Percentiles rank a stretch among this genome's conserved stretches.
phyloP scores from a whole-genome alignment of 2,888 invertebrate species.

The Noctua fimbriata region DNA sequence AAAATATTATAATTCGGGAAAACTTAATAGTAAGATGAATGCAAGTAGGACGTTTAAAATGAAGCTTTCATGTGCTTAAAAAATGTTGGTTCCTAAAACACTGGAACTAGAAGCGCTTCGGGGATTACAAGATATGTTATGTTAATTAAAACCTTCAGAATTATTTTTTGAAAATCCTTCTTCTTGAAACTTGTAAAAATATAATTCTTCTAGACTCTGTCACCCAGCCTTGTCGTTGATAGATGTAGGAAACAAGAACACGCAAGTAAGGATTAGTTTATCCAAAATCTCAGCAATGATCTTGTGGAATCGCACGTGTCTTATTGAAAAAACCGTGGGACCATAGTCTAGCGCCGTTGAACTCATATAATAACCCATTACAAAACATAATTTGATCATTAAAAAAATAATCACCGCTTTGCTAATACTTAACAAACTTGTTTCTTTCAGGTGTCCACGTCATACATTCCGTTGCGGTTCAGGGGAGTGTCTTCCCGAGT shows the following conservation, averaged over 20 bases:
- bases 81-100: background rate
- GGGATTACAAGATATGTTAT: too few species aligned
- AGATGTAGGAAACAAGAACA: background rate
- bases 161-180: too few species aligned
- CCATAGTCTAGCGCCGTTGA: slow-evolving; percentile 40
- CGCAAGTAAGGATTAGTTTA: background rate
- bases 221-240: too few species aligned
- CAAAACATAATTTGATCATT: slow-evolving; percentile 25
- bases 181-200: too few species aligned
- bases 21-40: background rate
- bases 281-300: slow-evolving; percentile 2
- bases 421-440: slow-evolving; percentile 22
- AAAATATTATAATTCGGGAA: background rate
- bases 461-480: slow-evolving; percentile 96
- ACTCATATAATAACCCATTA: slow-evolving; percentile 55
- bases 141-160: too few species aligned
- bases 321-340: slow-evolving; percentile 56
- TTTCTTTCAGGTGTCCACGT: slow-evolving; percentile 92
- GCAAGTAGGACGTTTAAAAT: background rate
- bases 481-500: slow-evolving; percentile 96
- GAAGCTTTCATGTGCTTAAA: background rate
- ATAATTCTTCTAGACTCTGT: too few species aligned
- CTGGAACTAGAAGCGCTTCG: background rate
- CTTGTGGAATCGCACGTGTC: background rate
- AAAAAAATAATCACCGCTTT: slow-evolving; percentile 25